phyloP scores from a whole-genome alignment of 2,888 invertebrate genomes.

The Tryphoninae sp. region DNA sequence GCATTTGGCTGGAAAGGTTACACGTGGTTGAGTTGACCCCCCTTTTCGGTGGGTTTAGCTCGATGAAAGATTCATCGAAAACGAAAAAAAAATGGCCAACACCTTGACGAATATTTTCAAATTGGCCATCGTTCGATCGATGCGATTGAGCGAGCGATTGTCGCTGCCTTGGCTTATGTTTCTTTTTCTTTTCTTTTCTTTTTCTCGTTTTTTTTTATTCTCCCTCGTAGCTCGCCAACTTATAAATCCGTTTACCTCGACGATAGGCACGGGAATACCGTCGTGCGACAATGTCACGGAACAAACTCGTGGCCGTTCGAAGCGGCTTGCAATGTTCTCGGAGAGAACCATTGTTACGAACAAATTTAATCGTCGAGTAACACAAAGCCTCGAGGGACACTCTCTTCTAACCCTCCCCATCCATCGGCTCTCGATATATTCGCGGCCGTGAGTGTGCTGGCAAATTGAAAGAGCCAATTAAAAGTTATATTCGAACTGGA shows the following conservation, averaged over 20 bases:
- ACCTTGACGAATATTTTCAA: no score
- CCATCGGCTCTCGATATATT: conserved; percentile 1
- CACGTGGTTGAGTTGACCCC: no score
- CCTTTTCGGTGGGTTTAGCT: no score
- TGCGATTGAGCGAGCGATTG: not conserved
- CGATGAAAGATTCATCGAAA: no score
- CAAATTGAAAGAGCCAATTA: conserved; percentile 75
- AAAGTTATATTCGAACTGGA: conserved; percentile 71
- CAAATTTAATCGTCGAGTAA: conserved; percentile 67
- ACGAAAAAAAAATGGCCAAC: no score
- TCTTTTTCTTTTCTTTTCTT: not conserved
- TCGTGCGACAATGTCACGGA: conserved; percentile 39
- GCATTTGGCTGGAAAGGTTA: no score
- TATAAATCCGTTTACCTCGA: not conserved
- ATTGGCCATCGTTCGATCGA: not conserved
- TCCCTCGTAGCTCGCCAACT: not conserved
- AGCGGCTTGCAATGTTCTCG: conserved; percentile 1
- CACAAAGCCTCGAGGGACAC: conserved; percentile 57
- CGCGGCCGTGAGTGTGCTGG: conserved; percentile 30
- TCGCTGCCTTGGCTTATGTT: not conserved
- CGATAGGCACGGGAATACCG: conserved; percentile 14
- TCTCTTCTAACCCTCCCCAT: conserved; percentile 6
- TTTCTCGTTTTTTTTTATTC: conserved; percentile 4
- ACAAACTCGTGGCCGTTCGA: conserved; percentile 30
- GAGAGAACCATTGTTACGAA: conserved; percentile 56